Evolutionary conservation across 2,113 vertebrate genomes (phyloP), one percentile per base, ranked within the genome.

Genomic region (Arothron firmamentum): DNA sequence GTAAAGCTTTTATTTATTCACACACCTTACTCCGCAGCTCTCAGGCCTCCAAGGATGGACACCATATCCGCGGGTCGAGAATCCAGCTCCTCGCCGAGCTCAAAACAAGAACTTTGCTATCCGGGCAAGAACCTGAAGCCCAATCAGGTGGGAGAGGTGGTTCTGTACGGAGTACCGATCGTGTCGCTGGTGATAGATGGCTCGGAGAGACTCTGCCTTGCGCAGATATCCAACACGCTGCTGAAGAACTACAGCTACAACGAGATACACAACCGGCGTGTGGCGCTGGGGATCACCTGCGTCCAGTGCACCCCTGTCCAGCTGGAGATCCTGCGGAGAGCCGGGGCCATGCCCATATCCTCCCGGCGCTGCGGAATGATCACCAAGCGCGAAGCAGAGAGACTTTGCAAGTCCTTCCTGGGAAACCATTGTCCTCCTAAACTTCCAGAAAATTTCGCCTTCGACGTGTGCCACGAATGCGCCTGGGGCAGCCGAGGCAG

Each of bases 101-200:
- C 95, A 55, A 96, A 98, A 83, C 94, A 94, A 82, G 95, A 97
- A 88, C 86, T 94, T 85, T 84, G 90, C 51, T 96, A 95, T 84
- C 85, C 93, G 42, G 90, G 88, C 86, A 90, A 89, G 56, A 87
- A 90, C 65, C 90, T 98, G 49, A 98, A 98, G 74, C 94, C 96
- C 76, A 98, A 98, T 89, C 95, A 97, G 77, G 95, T 98, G 75
- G 93, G 94, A n/a, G 92, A 97, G 89, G 95, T 94, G 31, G 92
- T 93, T 25, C 89, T 98, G 82, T 97, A 98, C 80, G 96, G 96
- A 76, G 93, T 98, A 80, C 96, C 95, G 70, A 97, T 97, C 63
- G 95, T 97, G 51, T 96, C 94, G 16, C 83, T 97, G 89, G 94
- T 97, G 67, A 96, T 97, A 78, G 95, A 97, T 82, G 94, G 94